These are phyloP conservation scores for Antechinus flavipes DNA, from an alignment of 2,113 vertebrate genomes.

Conservation along the genomic window DNA sequence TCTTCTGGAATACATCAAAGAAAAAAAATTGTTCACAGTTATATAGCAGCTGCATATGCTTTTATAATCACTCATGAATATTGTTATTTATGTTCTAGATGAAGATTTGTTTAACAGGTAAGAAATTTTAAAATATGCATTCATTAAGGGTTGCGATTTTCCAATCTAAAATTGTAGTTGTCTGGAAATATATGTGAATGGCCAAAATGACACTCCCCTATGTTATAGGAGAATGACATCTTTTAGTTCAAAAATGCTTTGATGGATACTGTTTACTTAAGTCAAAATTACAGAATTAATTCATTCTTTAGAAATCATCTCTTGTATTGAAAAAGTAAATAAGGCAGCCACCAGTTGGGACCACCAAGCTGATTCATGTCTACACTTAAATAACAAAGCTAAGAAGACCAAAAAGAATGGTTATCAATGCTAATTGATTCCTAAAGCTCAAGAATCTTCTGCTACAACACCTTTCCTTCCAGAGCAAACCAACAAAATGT, in stretches of 20 bases:
- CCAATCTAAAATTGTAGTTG: not conserved
- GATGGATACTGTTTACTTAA: not conserved
- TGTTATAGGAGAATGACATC: not conserved
- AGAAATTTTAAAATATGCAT: slow-evolving; percentile 40
- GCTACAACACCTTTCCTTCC: not conserved
- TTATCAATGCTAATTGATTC: no score
- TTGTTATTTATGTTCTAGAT: not conserved
- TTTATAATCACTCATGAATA: not conserved
- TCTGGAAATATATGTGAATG: not conserved
- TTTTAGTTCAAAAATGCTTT: slow-evolving; percentile 21
- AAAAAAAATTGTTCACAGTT: not conserved
- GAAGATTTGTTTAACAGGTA: slow-evolving; percentile 16
- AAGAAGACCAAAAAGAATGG: not conserved
- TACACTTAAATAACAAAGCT: not conserved
- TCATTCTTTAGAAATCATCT: not conserved
- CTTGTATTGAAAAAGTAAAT: not conserved
- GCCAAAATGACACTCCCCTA: not conserved
- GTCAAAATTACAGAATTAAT: not conserved
- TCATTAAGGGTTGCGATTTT: not conserved
- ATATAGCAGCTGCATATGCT: not conserved
- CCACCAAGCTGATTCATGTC: not conserved
- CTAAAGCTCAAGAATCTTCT: not conserved
- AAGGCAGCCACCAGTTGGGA: slow-evolving; percentile 2
- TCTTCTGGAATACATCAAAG: not conserved
- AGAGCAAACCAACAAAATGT: not conserved